phyloP scores from a whole-genome alignment of 2,797 vertebrate species.

The Limnodromus scolopaceus region DNA sequence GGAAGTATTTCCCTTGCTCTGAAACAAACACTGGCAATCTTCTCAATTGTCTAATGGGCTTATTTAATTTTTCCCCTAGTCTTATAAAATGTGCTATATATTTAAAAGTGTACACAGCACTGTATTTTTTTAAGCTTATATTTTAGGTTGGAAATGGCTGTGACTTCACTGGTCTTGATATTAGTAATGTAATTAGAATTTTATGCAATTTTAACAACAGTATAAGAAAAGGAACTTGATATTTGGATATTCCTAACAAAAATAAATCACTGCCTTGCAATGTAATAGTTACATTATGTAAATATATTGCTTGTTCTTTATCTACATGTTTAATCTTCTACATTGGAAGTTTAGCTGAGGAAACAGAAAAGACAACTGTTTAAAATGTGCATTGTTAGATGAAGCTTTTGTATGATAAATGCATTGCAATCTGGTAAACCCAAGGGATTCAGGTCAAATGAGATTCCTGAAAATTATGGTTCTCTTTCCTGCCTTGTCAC shows the following conservation, averaged over 20 bases:
- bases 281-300: background rate
- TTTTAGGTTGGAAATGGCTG: background rate
- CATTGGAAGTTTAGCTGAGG: background rate
- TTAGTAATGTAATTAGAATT: background rate
- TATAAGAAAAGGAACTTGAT: background rate
- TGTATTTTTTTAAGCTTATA: background rate
- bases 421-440: background rate
- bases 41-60: background rate
- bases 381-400: background rate
- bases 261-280: background rate
- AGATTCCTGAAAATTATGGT: background rate
- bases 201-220: background rate
- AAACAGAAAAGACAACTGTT: background rate
- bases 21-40: background rate
- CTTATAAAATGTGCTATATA: background rate
- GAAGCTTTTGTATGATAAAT: background rate
- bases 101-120: background rate
- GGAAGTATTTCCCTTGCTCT: background rate
- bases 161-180: background rate
- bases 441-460: background rate
- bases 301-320: background rate
- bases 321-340: background rate
- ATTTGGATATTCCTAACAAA: background rate
- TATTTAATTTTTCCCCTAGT: background rate
- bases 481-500: background rate